Conservation (phyloP, 2,113 vertebrate genomes). For the Cervus canadensis region DNA sequence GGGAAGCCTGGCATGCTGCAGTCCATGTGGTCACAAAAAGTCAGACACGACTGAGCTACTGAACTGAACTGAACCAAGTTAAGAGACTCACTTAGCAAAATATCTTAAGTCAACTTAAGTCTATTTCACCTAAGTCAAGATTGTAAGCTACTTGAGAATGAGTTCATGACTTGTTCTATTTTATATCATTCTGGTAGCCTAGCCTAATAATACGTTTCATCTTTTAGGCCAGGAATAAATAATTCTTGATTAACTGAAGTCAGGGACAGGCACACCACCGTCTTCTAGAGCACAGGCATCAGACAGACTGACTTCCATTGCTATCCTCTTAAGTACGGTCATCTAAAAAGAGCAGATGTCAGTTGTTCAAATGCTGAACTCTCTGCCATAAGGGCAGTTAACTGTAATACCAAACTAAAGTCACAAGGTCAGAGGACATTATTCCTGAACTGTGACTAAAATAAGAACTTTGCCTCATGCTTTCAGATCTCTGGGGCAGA, state of each 20-base stretch:
- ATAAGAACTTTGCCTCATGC: constrained; percentile 76
- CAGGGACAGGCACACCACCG: not conserved
- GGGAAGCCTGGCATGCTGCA: not conserved
- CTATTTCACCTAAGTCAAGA: not conserved
- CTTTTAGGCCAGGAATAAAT: constrained; percentile 32
- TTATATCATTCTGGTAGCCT: constrained; percentile 21
- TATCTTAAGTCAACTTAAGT: constrained; percentile 34
- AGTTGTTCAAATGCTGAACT: constrained; percentile 38
- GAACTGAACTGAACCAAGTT: not conserved
- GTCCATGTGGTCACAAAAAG: not conserved
- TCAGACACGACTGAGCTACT: not conserved
- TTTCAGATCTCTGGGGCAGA: constrained; percentile 71
- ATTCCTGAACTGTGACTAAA: constrained; percentile 74
- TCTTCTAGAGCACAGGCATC: not conserved
- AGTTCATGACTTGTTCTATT: not conserved
- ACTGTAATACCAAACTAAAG: constrained; percentile 58
- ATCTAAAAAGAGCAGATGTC: constrained; percentile 60
- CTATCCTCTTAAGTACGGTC: not conserved
- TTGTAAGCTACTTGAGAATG: not conserved
- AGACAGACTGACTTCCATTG: not conserved
- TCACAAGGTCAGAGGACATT: constrained; percentile 75
- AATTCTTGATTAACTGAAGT: constrained; percentile 53
- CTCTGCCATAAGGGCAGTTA: constrained; percentile 55
- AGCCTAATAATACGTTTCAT: constrained; percentile 12
- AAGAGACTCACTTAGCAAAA: constrained; percentile 40